Evolutionary conservation across 2,113 vertebrate genomes (phyloP).

Genomic region (Toxotes jaculatrix): DNA sequence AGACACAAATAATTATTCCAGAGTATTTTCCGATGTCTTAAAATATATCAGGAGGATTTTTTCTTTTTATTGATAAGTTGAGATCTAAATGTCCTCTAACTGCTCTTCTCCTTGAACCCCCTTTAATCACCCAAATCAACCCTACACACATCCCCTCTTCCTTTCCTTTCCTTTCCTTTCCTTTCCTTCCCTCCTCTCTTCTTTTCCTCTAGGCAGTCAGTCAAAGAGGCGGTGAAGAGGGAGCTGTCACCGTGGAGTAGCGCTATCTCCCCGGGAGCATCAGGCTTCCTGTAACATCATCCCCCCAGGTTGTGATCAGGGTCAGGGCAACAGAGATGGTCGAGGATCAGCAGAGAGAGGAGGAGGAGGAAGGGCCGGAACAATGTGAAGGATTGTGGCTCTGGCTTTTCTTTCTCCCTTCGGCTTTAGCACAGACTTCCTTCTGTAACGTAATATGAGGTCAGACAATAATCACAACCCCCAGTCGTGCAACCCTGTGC

Average conservation of each 20-base stretch:
- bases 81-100: background rate
- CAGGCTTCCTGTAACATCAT: constrained; percentile 88
- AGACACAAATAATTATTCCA: background rate
- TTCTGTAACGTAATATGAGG: constrained; percentile 75
- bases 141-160: background rate
- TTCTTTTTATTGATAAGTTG: background rate
- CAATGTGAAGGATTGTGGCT: constrained; percentile 83
- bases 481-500: constrained; percentile 25
- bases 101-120: background rate
- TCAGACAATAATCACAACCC: constrained; percentile 72
- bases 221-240: constrained; percentile 89
- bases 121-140: background rate
- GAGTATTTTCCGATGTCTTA: background rate
- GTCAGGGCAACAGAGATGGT: constrained; percentile 68
- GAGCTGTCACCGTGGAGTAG: constrained; percentile 74
- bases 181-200: background rate
- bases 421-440: constrained; percentile 41
- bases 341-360: constrained; percentile 42
- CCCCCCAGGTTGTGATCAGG: constrained; percentile 71
- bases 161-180: background rate
- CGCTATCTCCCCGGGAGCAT: constrained; percentile 72
- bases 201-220: constrained; percentile 84
- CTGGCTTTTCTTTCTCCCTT: background rate
- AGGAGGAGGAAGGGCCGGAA: constrained; percentile 55
- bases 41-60: background rate